A percentile compares a stretch with the other conserved stretches of the same genome.
These are phyloP conservation scores for Aptenodytes patagonicus DNA, from an alignment of 2,113 vertebrate genomes.

Conservation along the genomic window DNA sequence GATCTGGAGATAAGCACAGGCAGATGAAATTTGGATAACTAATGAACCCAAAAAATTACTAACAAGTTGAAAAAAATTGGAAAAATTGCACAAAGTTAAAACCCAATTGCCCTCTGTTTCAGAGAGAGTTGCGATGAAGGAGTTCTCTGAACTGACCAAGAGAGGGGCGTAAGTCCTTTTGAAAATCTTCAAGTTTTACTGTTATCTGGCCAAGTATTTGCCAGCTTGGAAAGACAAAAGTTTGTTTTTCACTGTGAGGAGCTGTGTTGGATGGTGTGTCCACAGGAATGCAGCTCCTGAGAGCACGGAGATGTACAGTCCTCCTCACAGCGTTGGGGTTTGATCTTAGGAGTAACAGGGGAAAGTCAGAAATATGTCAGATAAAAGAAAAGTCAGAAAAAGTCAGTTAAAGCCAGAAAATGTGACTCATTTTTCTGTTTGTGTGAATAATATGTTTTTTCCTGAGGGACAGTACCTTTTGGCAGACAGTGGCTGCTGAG, in stretches of 20 bases:
- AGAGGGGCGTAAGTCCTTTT: background rate
- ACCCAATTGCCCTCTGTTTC: background rate
- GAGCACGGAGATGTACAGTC: fast-evolving
- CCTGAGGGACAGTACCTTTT: background rate
- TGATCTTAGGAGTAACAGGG: background rate
- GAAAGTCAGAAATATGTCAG: background rate
- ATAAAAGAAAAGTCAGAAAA: background rate
- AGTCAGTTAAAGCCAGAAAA: background rate
- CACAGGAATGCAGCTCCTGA: background rate
- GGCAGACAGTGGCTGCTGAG: background rate
- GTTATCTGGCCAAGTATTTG: background rate
- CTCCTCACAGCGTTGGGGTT: background rate
- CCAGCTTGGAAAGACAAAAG: background rate
- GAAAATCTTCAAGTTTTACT: background rate
- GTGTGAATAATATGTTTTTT: background rate
- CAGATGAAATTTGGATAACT: background rate
- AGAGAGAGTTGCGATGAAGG: background rate
- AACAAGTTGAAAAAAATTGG: background rate
- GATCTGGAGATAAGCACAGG: background rate
- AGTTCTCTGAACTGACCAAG: background rate
- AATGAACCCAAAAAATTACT: background rate
- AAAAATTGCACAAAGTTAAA: background rate
- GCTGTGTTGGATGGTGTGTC: background rate
- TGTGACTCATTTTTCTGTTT: background rate
- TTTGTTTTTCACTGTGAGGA: background rate